A percentile compares a stretch with the other conserved stretches of the same genome.
Evolutionary conservation across 2,888 invertebrate species (phyloP).

Genomic region (Sphecodes monilicornis): DNA sequence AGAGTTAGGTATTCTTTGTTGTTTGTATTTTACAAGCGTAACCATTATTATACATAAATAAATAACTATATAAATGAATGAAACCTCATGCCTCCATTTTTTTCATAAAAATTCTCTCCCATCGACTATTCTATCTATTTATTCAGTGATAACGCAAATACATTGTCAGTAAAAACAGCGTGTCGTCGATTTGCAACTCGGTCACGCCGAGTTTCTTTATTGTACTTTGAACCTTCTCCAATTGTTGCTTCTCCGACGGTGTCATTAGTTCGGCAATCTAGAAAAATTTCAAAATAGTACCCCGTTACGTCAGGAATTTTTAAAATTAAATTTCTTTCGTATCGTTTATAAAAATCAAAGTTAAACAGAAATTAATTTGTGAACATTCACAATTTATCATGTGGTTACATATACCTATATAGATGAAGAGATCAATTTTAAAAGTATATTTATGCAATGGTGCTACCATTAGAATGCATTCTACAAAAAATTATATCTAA

Average conservation of each 20-base stretch:
- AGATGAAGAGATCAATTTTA: background rate
- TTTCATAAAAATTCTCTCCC: background rate
- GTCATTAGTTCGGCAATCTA: conserved; percentile 95
- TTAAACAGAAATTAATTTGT: background rate
- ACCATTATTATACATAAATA: conserved; percentile 83
- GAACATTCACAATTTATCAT: background rate
- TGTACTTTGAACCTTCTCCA: conserved; percentile 90
- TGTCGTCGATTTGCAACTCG: conserved; percentile 92
- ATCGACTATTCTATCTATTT: conserved; percentile 69
- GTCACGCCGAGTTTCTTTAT: conserved; percentile 92
- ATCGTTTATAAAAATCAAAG: too few relatives aligned
- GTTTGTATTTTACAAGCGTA: conserved; percentile 84
- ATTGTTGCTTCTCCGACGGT: conserved; percentile 91
- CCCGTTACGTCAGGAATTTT: background rate
- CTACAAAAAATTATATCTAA: too few relatives aligned
- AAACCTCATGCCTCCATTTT: conserved; percentile 36
- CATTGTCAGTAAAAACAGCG: conserved; percentile 92
- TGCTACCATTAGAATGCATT: too few relatives aligned
- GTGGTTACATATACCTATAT: background rate
- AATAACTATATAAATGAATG: conserved; percentile 82
- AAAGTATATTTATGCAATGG: too few relatives aligned
- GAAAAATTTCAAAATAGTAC: conserved; percentile 68
- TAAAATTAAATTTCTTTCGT: too few relatives aligned
- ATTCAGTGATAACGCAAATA: conserved; percentile 87
- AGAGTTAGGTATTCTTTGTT: conserved; percentile 84